phyloP scores from a whole-genome alignment of 2,888 invertebrate species.

The Galeopsomyia nigrocyanea region DNA sequence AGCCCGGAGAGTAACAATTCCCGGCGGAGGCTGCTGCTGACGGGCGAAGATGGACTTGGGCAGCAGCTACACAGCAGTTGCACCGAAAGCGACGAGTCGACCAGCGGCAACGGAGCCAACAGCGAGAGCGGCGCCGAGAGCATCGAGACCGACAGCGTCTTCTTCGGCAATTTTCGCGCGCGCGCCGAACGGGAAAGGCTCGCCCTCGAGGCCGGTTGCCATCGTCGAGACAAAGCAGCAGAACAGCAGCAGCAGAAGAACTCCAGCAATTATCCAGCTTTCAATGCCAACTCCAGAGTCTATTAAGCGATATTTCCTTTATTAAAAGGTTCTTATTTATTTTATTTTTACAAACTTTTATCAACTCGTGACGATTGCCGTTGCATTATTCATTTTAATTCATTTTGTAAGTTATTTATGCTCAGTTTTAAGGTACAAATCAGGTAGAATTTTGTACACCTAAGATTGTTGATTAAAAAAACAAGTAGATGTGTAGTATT shows the following conservation, averaged over 20 bases:
- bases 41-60: not conserved
- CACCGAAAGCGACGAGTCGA: slow-evolving; percentile 80
- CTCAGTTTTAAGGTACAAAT: not conserved
- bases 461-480: not conserved
- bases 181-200: slow-evolving; percentile 15
- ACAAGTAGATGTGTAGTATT: too few relatives aligned
- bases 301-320: slow-evolving; percentile 4
- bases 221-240: not conserved
- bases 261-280: slow-evolving; percentile 20
- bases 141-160: slow-evolving; percentile 88
- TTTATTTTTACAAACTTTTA: too few relatives aligned
- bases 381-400: not conserved
- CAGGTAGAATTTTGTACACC: not conserved
- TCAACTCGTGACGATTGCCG: too few relatives aligned
- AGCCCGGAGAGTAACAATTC: slow-evolving; percentile 81
- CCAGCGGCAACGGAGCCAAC: slow-evolving; percentile 73
- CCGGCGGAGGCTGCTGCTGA: slow-evolving; percentile 56
- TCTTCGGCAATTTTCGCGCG: slow-evolving; percentile 80
- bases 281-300: slow-evolving; percentile 30
- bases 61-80: slow-evolving; percentile 73
- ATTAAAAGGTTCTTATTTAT: too few relatives aligned
- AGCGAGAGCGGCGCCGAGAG: slow-evolving; percentile 92
- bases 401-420: not conserved
- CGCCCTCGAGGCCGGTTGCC: not conserved
- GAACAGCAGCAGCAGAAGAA: slow-evolving; percentile 10